Evolutionary conservation across 92 coral and sea anemone species (phyloP).

Genomic region (Zoanthus sociatus): DNA sequence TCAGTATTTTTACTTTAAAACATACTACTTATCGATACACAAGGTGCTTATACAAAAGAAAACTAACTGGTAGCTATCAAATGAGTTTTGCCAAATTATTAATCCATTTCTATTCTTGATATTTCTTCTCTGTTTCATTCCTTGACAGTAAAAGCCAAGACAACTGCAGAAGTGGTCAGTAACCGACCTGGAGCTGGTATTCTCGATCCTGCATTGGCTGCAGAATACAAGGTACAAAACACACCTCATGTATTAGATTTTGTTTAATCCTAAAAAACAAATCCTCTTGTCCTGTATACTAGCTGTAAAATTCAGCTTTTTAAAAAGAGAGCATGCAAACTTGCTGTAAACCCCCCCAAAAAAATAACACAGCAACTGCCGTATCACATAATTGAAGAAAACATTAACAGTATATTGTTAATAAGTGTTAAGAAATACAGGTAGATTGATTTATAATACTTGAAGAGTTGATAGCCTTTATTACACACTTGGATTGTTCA

Average conservation of each 20-base stretch:
- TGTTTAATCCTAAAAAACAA: neutral
- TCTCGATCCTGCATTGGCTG: constrained; percentile 20
- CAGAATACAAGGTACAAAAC: constrained; percentile 23
- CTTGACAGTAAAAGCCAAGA: constrained; percentile 33
- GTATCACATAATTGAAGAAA: constrained; percentile 16
- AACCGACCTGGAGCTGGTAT: constrained; percentile 19
- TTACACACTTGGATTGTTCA: constrained; percentile 13
- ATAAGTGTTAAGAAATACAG: constrained; percentile 16
- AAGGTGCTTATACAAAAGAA: constrained; percentile 1
- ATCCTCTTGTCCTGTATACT: constrained; percentile 9
- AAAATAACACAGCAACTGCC: neutral
- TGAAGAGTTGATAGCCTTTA: neutral
- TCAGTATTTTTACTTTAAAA: neutral
- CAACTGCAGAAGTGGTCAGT: constrained; percentile 18
- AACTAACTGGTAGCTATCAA: constrained; percentile 12
- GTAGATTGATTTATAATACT: neutral
- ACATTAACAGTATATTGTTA: constrained; percentile 16
- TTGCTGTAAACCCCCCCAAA: constrained; percentile 1
- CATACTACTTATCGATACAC: constrained; percentile 1
- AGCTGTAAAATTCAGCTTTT: neutral
- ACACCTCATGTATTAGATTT: neutral
- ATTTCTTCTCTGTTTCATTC: neutral
- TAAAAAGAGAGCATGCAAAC: constrained; percentile 11
- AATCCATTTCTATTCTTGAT: neutral
- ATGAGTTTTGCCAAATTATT: constrained; percentile 1